Conservation (phyloP, 2,797 vertebrate genomes). For the Melanitta fusca region DNA sequence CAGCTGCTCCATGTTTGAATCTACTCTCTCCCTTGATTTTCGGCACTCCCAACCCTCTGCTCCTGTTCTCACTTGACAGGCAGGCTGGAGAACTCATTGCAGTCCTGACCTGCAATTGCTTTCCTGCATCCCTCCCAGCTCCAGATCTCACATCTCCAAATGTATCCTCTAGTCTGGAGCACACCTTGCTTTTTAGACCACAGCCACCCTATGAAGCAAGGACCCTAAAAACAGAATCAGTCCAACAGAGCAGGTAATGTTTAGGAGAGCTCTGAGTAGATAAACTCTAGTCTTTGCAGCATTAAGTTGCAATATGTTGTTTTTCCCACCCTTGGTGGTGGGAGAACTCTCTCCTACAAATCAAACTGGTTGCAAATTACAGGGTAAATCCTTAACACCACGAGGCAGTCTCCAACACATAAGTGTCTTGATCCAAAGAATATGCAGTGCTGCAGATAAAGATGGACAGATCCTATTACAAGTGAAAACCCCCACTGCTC, state of each 20-base stretch:
- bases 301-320: not conserved
- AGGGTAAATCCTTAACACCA: not conserved
- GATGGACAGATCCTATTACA: not conserved
- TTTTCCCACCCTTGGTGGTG: not conserved
- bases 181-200: not conserved
- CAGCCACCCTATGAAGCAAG: not conserved
- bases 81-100: not conserved
- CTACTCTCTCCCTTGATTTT: not conserved
- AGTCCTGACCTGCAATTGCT: not conserved
- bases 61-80: not conserved
- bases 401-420: not conserved
- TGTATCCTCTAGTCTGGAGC: not conserved
- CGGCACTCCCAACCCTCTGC: not conserved
- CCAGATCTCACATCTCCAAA: not conserved
- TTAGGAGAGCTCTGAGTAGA: not conserved
- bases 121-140: not conserved
- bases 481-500: not conserved
- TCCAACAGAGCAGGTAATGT: not conserved
- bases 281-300: not conserved
- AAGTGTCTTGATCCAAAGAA: not conserved
- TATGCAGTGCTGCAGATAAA: not conserved
- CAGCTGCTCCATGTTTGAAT: not conserved
- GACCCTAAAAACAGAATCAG: not conserved
- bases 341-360: not conserved
- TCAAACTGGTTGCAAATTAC: not conserved